These are phyloP conservation scores for Tapera naevia DNA, from an alignment of 2,797 vertebrate species.

Conservation along the genomic window DNA sequence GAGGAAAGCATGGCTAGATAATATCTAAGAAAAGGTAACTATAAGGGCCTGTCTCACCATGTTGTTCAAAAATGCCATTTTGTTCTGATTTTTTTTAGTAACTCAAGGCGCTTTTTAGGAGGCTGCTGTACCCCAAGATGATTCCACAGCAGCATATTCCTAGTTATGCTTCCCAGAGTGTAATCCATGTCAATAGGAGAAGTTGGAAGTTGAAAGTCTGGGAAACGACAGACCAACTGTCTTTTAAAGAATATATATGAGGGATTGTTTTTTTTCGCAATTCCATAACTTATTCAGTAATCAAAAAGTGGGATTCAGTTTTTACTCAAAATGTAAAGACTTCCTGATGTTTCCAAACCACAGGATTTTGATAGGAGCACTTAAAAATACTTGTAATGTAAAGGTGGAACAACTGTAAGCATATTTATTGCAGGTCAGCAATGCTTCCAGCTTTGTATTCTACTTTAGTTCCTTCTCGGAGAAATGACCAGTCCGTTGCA, in stretches of 20 bases:
- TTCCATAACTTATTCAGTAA: background rate
- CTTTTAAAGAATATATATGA: background rate
- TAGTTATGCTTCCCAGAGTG: background rate
- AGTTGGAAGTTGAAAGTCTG: background rate
- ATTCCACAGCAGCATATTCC: background rate
- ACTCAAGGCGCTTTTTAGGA: background rate
- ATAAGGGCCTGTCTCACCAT: background rate
- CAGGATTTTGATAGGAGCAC: background rate
- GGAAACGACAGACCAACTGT: background rate
- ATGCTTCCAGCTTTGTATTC: background rate
- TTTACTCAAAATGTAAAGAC: background rate
- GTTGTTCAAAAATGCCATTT: background rate
- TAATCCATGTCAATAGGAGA: background rate
- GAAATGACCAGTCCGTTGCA: background rate
- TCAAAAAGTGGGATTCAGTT: background rate
- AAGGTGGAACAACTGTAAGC: background rate
- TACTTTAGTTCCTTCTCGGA: background rate
- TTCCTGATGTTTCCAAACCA: background rate
- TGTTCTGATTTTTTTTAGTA: background rate
- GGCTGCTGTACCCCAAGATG: background rate
- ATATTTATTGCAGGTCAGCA: background rate
- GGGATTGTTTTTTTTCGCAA: background rate
- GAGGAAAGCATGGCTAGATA: background rate
- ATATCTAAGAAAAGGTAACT: background rate
- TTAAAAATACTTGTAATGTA: background rate